Conservation (phyloP, 2,797 vertebrate species). For the Decapterus maruadsi region DNA sequence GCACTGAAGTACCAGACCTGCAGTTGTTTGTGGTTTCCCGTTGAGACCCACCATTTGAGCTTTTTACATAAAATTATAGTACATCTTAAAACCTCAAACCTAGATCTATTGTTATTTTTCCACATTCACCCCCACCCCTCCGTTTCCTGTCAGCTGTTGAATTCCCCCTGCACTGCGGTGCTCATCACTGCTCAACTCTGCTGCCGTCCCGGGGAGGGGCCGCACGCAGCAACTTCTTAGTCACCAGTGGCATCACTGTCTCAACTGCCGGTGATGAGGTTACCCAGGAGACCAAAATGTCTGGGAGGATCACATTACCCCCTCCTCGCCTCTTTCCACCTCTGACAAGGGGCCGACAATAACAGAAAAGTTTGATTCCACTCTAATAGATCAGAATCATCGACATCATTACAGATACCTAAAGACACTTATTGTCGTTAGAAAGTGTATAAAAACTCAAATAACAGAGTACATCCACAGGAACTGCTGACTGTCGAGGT, state of each 20-base stretch:
- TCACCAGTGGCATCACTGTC: constrained; percentile 27
- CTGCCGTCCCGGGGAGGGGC: background rate
- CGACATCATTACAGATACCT: background rate
- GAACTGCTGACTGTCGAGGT: background rate
- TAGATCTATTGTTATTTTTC: background rate
- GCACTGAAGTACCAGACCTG: constrained; percentile 1
- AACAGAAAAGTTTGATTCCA: background rate
- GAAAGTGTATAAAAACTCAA: background rate
- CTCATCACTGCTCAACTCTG: background rate
- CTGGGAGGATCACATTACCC: constrained; percentile 10
- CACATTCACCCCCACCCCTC: background rate
- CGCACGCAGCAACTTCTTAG: constrained; percentile 9
- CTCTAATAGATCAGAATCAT: background rate
- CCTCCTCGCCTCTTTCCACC: background rate
- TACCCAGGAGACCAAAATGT: constrained; percentile 20
- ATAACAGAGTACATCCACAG: background rate
- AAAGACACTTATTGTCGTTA: background rate
- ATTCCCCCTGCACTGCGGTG: constrained; percentile 17
- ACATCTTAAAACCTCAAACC: background rate
- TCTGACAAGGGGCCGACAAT: background rate
- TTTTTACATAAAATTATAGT: background rate
- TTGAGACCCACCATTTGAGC: background rate
- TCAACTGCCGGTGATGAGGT: constrained; percentile 28
- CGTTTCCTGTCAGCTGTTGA: constrained; percentile 6
- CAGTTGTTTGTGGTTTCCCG: constrained; percentile 15